A percentile compares a stretch with the other conserved stretches of the same genome.
Evolutionary conservation across 1,140 invertebrate genomes (phyloP).

Genomic region (Drosophila neocordata): DNA sequence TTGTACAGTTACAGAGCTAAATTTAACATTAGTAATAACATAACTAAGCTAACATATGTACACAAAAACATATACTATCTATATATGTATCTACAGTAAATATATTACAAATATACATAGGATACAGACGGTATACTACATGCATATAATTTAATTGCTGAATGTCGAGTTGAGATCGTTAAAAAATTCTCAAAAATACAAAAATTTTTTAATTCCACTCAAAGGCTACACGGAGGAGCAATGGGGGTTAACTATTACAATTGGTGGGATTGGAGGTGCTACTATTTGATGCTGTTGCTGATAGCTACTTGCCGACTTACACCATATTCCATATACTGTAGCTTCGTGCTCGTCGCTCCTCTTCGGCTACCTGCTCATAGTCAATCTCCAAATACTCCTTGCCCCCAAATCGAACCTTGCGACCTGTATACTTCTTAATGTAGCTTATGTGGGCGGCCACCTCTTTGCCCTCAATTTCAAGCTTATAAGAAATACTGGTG

Average conservation of each 20-base stretch:
- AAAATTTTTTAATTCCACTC: slow-evolving; percentile 70
- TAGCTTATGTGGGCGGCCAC: slow-evolving; percentile 76
- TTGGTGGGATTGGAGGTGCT: slow-evolving; percentile 6
- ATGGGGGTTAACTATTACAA: slow-evolving; percentile 40
- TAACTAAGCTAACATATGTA: slow-evolving; percentile 29
- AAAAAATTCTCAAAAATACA: slow-evolving; percentile 60
- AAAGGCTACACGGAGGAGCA: slow-evolving; percentile 28
- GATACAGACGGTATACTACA: slow-evolving; percentile 54
- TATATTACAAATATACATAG: slow-evolving; percentile 28
- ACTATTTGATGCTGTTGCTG: not conserved
- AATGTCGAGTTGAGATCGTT: slow-evolving; percentile 77
- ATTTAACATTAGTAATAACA: slow-evolving; percentile 56
- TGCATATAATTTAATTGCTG: slow-evolving; percentile 52
- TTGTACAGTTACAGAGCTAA: slow-evolving; percentile 2
- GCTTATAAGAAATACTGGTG: slow-evolving; percentile 78
- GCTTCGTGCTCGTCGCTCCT: slow-evolving; percentile 72
- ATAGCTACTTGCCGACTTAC: slow-evolving; percentile 23
- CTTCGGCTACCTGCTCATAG: slow-evolving; percentile 77
- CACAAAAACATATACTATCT: slow-evolving; percentile 15
- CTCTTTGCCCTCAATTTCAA: slow-evolving; percentile 77
- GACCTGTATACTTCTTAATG: slow-evolving; percentile 77
- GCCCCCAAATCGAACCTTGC: slow-evolving; percentile 76
- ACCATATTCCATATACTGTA: slow-evolving; percentile 83
- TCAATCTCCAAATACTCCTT: slow-evolving; percentile 82
- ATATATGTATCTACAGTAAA: not conserved